Base-by-base conservation (phyloP, 2,797 vertebrate genomes). In the Notolepis coatsorum region DNA sequence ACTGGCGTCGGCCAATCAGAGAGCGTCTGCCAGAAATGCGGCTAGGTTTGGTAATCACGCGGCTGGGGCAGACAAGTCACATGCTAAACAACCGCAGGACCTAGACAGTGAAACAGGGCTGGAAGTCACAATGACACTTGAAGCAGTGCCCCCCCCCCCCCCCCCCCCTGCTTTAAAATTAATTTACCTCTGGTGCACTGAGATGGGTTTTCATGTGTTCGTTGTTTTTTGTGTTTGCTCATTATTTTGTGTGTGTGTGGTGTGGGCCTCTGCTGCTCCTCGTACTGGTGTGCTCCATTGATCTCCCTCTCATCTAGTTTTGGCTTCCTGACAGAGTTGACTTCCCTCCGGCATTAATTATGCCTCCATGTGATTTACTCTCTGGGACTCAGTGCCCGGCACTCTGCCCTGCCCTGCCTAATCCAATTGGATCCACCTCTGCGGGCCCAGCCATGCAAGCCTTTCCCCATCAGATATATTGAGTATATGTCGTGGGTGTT, bases 311-410 rank as follows among this genome's bases (percentile, higher is more conserved):
- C 84, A 88, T 84, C 89, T 81, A 72, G 61, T 91, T 91, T 82
- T 79, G 69, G 68, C 89, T 76, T 90, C 71, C 73, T 67, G 72
- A 77, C 77, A 88, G 69, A 79, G 80, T 84, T 65, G 73, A 18
- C 71, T 63, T 61, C 77, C 91, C 92, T 77, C 71, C 84, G 86
- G 88, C 91, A 90, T 92, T 93, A 93, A 94, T 94, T 93, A 91
- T 79, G 79, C 80, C 61, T 74, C 68, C 65, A 59, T 86, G 76
- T 84, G 91, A 91, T 89, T 86, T 90, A 59, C 85, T 88, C 79
- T 76, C 74, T 41, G 68, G 47, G 42, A 53, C 74, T 52, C 79
- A 67, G 58, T 66, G 68, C 47, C 70, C 77, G 59, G 69, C 72
- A 52, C 83, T 84, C 71, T 72, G 42, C 75, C 51, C 71, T 72